Percentiles rank a stretch among this genome's conserved stretches.
These are phyloP conservation scores for Lytechinus pictus DNA, from an alignment of 35 echinoderm and acorn worm species.

Conservation along the genomic window DNA sequence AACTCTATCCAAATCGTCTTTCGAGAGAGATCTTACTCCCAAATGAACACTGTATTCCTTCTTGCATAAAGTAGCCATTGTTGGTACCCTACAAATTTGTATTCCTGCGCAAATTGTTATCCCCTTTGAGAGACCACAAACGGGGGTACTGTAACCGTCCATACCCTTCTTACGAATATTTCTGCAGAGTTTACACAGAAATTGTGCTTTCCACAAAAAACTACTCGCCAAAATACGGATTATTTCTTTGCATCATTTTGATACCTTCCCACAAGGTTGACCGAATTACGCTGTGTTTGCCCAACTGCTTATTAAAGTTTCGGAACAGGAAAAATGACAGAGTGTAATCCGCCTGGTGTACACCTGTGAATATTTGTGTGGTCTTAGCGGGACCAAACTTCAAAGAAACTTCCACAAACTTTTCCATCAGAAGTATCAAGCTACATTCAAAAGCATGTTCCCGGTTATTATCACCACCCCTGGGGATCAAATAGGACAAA, in stretches of 20 bases:
- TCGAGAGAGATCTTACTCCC: background rate
- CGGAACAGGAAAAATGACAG: background rate
- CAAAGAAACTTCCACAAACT: constrained; percentile 13
- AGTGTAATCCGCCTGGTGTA: background rate
- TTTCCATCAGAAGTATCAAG: background rate
- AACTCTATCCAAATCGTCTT: background rate
- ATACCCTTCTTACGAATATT: background rate
- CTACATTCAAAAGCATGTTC: background rate
- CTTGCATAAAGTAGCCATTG: background rate
- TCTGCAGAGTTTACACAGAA: background rate
- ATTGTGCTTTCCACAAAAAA: background rate
- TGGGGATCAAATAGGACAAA: background rate
- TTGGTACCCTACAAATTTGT: background rate
- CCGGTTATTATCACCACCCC: background rate
- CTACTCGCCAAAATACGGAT: background rate
- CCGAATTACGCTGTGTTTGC: background rate
- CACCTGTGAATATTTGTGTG: constrained; percentile 18
- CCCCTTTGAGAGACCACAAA: background rate
- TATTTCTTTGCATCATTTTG: background rate
- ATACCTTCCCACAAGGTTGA: constrained; percentile 9
- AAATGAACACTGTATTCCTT: background rate
- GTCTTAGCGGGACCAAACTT: background rate
- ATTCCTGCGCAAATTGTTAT: background rate
- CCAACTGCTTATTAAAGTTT: background rate
- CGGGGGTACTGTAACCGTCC: background rate